These are phyloP conservation scores for Orchesella flavescens DNA, from an alignment of 2,888 invertebrate genomes.

Conservation along the genomic window DNA sequence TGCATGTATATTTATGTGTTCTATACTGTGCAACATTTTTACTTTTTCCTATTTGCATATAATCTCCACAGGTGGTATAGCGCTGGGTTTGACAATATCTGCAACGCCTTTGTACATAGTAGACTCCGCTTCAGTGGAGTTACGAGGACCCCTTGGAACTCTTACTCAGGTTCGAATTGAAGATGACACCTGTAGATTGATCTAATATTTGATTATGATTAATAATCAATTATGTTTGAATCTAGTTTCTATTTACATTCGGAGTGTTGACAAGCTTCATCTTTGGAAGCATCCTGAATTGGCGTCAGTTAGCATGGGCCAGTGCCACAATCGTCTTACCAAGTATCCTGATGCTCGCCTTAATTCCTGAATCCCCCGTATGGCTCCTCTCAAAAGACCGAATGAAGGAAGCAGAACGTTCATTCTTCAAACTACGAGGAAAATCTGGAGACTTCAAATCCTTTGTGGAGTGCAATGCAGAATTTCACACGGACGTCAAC, in stretches of 20 bases:
- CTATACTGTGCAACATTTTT: not conserved
- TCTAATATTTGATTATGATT: too few relatives aligned
- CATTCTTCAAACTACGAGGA: conserved; percentile 64
- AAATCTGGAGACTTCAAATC: conserved; percentile 52
- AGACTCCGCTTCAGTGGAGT: conserved; percentile 64
- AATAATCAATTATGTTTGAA: not conserved
- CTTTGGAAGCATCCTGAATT: conserved; percentile 65
- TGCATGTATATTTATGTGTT: too few relatives aligned
- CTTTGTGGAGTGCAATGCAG: conserved; percentile 43
- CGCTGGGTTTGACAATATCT: conserved; percentile 64
- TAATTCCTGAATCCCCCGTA: conserved; percentile 69
- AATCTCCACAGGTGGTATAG: conserved; percentile 65
- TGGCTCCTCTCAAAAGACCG: conserved; percentile 64
- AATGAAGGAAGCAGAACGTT: conserved; percentile 58
- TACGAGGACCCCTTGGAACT: conserved; percentile 69
- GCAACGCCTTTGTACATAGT: conserved; percentile 67
- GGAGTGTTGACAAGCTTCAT: conserved; percentile 68
- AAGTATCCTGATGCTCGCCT: conserved; percentile 57
- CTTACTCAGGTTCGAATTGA: conserved; percentile 61
- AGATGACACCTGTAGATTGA: too few relatives aligned
- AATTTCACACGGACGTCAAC: conserved; percentile 57
- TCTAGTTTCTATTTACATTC: conserved; percentile 65
- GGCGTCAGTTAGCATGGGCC: conserved; percentile 65
- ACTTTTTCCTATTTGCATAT: not conserved
- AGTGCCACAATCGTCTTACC: conserved; percentile 61